These are phyloP conservation scores for Aproaerema taeniolella DNA, from an alignment of 2,888 invertebrate genomes.

Conservation along the genomic window DNA sequence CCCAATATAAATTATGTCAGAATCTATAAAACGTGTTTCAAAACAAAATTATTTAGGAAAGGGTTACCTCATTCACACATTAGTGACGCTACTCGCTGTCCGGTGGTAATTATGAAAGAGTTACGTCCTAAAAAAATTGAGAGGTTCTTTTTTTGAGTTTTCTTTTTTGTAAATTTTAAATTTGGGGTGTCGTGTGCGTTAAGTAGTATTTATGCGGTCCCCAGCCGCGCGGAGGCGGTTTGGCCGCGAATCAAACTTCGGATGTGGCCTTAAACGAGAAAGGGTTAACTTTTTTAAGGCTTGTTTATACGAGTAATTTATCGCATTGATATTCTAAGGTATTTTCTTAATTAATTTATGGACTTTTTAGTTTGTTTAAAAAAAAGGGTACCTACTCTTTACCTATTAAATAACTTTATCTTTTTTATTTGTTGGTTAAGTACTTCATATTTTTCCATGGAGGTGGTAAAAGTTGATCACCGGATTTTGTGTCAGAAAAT, in stretches of 20 bases:
- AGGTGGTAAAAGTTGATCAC: too few relatives aligned
- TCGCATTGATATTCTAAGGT: not conserved
- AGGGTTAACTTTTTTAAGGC: slow-evolving; percentile 1
- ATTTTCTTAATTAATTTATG: not conserved
- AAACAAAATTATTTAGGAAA: slow-evolving; percentile 68
- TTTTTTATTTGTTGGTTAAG: too few relatives aligned
- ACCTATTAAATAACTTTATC: not conserved
- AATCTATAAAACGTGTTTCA: slow-evolving; percentile 65
- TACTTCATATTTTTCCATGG: too few relatives aligned
- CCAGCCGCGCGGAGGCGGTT: slow-evolving; percentile 58
- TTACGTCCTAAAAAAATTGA: slow-evolving; percentile 49
- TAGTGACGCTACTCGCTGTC: slow-evolving; percentile 67
- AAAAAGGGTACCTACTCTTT: not conserved
- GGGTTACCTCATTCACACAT: slow-evolving; percentile 64
- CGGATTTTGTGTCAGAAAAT: too few relatives aligned
- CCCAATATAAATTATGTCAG: slow-evolving; percentile 62
- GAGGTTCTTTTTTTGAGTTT: slow-evolving; percentile 33
- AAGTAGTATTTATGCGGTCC: slow-evolving; percentile 75
- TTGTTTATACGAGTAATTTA: not conserved
- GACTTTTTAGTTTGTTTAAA: not conserved
- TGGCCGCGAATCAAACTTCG: slow-evolving; percentile 42
- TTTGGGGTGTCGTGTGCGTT: slow-evolving; percentile 61
- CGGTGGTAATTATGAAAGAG: slow-evolving; percentile 68
- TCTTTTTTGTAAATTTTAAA: slow-evolving; percentile 46
- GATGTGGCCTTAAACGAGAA: slow-evolving; percentile 11